A percentile compares a stretch with the other conserved stretches of the same genome.
phyloP scores from a whole-genome alignment of 2,888 invertebrate species.

The Microplitis manilae region DNA sequence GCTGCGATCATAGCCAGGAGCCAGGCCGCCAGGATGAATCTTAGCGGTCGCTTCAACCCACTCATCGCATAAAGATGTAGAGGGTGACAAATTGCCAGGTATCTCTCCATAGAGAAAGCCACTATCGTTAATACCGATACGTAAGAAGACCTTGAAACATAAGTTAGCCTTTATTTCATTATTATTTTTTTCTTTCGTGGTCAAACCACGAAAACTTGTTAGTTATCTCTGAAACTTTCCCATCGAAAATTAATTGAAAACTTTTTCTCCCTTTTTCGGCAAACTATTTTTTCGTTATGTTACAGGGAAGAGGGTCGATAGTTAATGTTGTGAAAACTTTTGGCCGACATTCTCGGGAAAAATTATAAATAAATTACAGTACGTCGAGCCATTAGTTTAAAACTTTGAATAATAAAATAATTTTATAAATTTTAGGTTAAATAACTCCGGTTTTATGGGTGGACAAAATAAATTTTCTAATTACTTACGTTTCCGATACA shows the following conservation, averaged over 20 bases:
- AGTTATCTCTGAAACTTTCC: neutral
- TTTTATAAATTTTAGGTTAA: too few relatives aligned
- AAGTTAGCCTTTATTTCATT: neutral
- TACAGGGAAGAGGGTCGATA: neutral
- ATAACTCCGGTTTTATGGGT: neutral
- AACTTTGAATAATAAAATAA: too few relatives aligned
- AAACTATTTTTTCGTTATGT: neutral
- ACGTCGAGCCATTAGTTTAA: too few relatives aligned
- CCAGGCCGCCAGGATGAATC: conserved; percentile 86
- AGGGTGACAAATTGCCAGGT: conserved; percentile 92
- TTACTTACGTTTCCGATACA: conserved; percentile 87
- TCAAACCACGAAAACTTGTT: neutral
- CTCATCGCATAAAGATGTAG: conserved; percentile 87
- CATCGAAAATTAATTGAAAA: neutral
- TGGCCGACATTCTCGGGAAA: too few relatives aligned
- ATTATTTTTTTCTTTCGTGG: neutral
- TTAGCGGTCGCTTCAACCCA: conserved; percentile 83
- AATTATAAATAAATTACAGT: too few relatives aligned
- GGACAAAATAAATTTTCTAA: neutral
- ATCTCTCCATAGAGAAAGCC: conserved; percentile 91
- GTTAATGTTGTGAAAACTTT: too few relatives aligned
- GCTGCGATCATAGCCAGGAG: conserved; percentile 82
- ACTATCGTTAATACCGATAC: conserved; percentile 92
- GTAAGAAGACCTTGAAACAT: conserved; percentile 82
- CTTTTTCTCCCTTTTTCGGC: neutral